A percentile compares a stretch with the other conserved stretches of the same genome.
Evolutionary conservation across 2,797 vertebrate genomes (phyloP).

Genomic region (Poecilia gillii): DNA sequence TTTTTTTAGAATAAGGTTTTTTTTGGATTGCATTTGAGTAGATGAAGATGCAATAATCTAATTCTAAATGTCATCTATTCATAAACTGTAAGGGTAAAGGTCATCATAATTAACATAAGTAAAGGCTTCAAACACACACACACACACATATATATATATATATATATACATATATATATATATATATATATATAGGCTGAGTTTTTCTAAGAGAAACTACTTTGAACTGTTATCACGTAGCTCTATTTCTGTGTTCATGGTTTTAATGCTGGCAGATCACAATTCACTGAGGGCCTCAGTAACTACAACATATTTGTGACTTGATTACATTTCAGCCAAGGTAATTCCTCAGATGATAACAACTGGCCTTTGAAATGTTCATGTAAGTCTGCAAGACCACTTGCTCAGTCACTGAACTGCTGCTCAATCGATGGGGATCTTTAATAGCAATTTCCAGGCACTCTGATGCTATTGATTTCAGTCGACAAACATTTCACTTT

Average conservation of each 20-base stretch:
- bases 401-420: slow-evolving; percentile 61
- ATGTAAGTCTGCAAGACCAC: slow-evolving; percentile 50
- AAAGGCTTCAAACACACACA: too few species aligned
- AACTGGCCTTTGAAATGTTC: slow-evolving; percentile 55
- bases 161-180: too few species aligned
- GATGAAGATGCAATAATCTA: too few species aligned
- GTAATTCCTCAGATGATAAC: slow-evolving; percentile 59
- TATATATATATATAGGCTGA: background rate
- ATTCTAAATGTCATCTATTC: too few species aligned
- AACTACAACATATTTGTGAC: slow-evolving; percentile 31
- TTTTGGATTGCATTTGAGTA: too few species aligned
- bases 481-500: slow-evolving; percentile 79
- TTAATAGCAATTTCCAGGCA: slow-evolving; percentile 80
- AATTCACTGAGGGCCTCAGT: slow-evolving; percentile 21
- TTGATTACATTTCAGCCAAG: slow-evolving; percentile 62
- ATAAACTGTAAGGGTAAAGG: slow-evolving; percentile 20
- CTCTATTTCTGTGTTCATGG: slow-evolving; percentile 6
- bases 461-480: slow-evolving; percentile 77
- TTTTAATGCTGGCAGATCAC: slow-evolving; percentile 19
- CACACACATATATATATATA: too few species aligned
- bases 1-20: too few species aligned
- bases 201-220: background rate
- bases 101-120: background rate
- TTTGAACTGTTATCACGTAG: background rate
- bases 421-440: slow-evolving; percentile 71